A percentile compares a stretch with the other conserved stretches of the same genome.
These are phyloP conservation scores for Leptobrachium ailaonicum DNA, from an alignment of 2,113 vertebrate genomes.

Conservation along the genomic window DNA sequence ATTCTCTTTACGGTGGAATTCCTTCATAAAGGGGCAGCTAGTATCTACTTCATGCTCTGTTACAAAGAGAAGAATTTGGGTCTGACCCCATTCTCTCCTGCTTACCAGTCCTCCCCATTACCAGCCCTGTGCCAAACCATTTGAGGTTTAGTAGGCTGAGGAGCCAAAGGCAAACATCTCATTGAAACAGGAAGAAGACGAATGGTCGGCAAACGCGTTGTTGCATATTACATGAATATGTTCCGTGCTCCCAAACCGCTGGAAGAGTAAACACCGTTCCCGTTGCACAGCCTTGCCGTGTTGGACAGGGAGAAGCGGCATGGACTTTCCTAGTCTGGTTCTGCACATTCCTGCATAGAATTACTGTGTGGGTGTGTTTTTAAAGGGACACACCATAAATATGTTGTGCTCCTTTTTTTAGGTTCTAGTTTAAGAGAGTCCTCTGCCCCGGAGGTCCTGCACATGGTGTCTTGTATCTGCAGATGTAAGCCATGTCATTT, in stretches of 20 bases:
- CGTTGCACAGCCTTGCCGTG: neutral
- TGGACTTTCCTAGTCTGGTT: too few relatives aligned
- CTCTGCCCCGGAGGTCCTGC: too few relatives aligned
- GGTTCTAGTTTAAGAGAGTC: too few relatives aligned
- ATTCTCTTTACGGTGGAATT: too few relatives aligned
- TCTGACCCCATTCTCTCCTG: neutral
- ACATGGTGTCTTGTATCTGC: too few relatives aligned
- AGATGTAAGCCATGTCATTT: too few relatives aligned
- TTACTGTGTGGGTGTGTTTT: too few relatives aligned
- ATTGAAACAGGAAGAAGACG: neutral
- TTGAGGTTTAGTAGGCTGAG: neutral
- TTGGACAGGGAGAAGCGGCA: too few relatives aligned
- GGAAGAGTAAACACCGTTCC: neutral
- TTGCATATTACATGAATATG: neutral
- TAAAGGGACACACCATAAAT: too few relatives aligned
- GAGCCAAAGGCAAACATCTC: conserved; percentile 14
- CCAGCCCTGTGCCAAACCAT: conserved; percentile 3
- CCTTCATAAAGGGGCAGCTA: neutral
- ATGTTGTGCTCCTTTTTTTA: too few relatives aligned
- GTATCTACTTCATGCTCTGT: neutral
- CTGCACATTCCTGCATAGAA: too few relatives aligned
- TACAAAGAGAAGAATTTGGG: conserved; percentile 4
- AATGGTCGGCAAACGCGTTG: neutral
- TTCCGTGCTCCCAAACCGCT: neutral
- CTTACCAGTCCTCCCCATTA: neutral